Percentiles rank a stretch among this genome's conserved stretches.
Evolutionary conservation across 2,888 invertebrate species (phyloP).

Genomic region (Pseudoips prasinana): DNA sequence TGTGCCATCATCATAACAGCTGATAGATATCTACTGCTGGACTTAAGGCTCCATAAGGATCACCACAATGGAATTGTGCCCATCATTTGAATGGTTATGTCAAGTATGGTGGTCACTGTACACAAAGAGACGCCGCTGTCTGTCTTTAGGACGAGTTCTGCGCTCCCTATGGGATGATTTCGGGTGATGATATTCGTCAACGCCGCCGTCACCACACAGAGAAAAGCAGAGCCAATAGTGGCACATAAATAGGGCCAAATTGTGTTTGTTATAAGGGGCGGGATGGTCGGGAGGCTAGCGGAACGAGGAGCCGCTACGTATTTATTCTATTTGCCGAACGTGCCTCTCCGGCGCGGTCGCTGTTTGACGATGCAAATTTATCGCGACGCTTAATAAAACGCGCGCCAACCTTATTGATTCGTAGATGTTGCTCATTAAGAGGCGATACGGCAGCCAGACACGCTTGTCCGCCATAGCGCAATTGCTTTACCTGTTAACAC

Average conservation of each 20-base stretch:
- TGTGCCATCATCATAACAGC: too few relatives aligned
- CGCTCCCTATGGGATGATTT: too few relatives aligned
- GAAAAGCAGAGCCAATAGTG: conserved; percentile 40
- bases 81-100: too few relatives aligned
- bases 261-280: conserved; percentile 65
- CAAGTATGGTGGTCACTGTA: too few relatives aligned
- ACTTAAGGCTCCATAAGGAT: too few relatives aligned
- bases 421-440: conserved; percentile 69
- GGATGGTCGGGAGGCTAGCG: conserved; percentile 44
- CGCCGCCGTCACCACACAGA: too few relatives aligned
- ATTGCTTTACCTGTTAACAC: conserved; percentile 51
- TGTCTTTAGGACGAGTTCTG: too few relatives aligned
- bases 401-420: conserved; percentile 68
- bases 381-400: conserved; percentile 74
- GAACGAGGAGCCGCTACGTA: conserved; percentile 57
- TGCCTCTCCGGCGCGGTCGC: conserved; percentile 66
- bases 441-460: conserved; percentile 40
- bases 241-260: conserved; percentile 70
- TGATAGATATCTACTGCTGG: too few relatives aligned
- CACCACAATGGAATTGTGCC: too few relatives aligned
- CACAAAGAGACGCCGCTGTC: too few relatives aligned
- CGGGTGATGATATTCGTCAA: too few relatives aligned
- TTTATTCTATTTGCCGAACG: conserved; percentile 79
- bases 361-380: conserved; percentile 80
- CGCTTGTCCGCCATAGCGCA: conserved; percentile 32